Base-by-base conservation (phyloP, 2,797 vertebrate species). In the Enteromius viviparus region DNA sequence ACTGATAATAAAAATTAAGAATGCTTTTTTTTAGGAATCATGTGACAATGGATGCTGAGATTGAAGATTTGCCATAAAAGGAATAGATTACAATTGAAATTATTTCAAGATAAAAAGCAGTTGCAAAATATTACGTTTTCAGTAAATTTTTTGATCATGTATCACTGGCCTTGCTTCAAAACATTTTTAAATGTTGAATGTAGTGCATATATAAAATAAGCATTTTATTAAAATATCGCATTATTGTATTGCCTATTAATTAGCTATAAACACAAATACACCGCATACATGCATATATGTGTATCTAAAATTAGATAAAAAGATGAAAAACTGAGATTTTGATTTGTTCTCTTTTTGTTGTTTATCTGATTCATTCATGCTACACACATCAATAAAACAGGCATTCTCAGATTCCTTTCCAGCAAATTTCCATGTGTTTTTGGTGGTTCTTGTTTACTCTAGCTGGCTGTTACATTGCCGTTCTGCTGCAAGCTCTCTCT, bases 381-480 rank as follows among this genome's bases (percentile, higher is more conserved):
- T 65, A 19, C 62, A 65, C 29, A 10, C 29, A 65, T 65, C 15
- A 65, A 65, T 34, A 65, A 65, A 65, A 9, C 7, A 65, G 7
- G 34, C 62, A 65, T 65, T 64, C 60, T 64, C 60, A 64, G 26
- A 32, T 32, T 64, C 60, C 15, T 64, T 64, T 64, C 29, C 62
- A 64, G 62, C 29, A 1, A 34, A 65, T 65, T 9, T 65, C 29
- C 29, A 65, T 19, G 29, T 32, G 62, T 3, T 64, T 29, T 78
- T 49, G 60, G 19, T 29, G 37, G 15, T 47, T 47, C 19, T 26
- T 9, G 23, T 77, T 60, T 4, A 14, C 37, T 68, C 19, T 42
- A 37, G 19, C 65, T 42, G 34, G 9, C 65, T 68, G 34, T 42
- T 68, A 14, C 37, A 42, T 23, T 40, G 32, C 9, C 19, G 3